Conservation (phyloP, 2,888 invertebrate species). For the Molorchus minor region DNA sequence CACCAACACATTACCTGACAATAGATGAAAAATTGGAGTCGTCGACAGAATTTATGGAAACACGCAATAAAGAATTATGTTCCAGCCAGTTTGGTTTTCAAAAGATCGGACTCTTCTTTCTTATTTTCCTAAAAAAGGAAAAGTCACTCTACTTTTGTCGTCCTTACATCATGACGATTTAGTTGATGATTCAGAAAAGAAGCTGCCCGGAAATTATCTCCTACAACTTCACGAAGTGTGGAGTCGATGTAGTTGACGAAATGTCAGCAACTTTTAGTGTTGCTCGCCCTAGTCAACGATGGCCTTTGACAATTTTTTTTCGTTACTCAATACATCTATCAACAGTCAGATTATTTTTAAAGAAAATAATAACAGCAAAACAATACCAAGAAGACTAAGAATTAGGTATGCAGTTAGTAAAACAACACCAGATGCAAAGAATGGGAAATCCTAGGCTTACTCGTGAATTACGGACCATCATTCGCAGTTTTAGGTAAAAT, state of each 20-base stretch:
- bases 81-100: background rate
- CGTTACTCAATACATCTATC: too few species aligned
- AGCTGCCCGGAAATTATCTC: background rate
- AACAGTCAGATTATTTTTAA: too few species aligned
- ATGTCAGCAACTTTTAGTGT: too few species aligned
- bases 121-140: background rate
- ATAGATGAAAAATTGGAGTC: slow-evolving; percentile 11
- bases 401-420: slow-evolving; percentile 15
- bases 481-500: slow-evolving; percentile 16
- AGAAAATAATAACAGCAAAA: background rate
- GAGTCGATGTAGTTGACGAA: too few species aligned
- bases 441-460: slow-evolving; percentile 18
- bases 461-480: slow-evolving; percentile 18
- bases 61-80: background rate
- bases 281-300: background rate
- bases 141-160: background rate
- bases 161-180: background rate
- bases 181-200: too few species aligned
- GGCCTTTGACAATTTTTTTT: background rate
- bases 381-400: slow-evolving; percentile 8
- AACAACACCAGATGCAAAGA: slow-evolving; percentile 18
- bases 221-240: background rate
- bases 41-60: background rate
- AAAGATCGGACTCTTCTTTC: background rate
- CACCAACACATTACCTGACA: slow-evolving; percentile 6